Base-by-base conservation (phyloP, 1,140 invertebrate genomes). In the Diorhabda sublineata region DNA sequence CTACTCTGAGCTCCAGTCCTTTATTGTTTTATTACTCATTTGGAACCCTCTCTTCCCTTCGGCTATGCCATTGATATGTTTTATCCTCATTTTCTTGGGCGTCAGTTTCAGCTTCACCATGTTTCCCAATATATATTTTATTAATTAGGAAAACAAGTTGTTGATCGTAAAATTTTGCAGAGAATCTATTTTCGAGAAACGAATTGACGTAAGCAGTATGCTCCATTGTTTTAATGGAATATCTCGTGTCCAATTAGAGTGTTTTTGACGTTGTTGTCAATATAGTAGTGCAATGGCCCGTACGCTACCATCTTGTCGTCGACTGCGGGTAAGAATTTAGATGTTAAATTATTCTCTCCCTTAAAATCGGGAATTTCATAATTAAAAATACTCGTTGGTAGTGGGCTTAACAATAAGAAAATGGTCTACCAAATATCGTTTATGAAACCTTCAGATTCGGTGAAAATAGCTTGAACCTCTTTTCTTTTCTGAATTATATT, bases 161-260 rank as follows among this genome's bases (percentile, higher is more conserved):
- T 52, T 52, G 47, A n/a, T 52, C 47, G 47, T 52, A 52, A 52
- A 52, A 52, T 52, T 52, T 52, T 52, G n/a, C 47, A 52, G 47
- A n/a, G 47, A 52, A 52, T 52, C 47, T 52, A 52, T 52, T 6
- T 52, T 52, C 47, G 47, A 52, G 47, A 6, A 52, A 52, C 47
- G 47, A 52, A 52, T 8, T 52, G 47, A 52, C 47, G 47, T 52
- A 52, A 52, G n/a, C 47, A 52, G n/a, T 52, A 52, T 52, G n/a
- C 47, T 52, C 4, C 47, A 52, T 52, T 52, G 47, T 52, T 52
- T 52, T 52, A 52, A 52, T 52, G 47, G 47, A 52, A 52, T 52
- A 52, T 52, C 47, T 52, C 47, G 47, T 52, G 47, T 52, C 47
- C 47, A 52, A 52, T 52, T 52, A 52, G 47, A 52, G 47, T 52